These are phyloP conservation scores for Thera obeliscata DNA, from an alignment of 2,888 invertebrate genomes.

Conservation along the genomic window DNA sequence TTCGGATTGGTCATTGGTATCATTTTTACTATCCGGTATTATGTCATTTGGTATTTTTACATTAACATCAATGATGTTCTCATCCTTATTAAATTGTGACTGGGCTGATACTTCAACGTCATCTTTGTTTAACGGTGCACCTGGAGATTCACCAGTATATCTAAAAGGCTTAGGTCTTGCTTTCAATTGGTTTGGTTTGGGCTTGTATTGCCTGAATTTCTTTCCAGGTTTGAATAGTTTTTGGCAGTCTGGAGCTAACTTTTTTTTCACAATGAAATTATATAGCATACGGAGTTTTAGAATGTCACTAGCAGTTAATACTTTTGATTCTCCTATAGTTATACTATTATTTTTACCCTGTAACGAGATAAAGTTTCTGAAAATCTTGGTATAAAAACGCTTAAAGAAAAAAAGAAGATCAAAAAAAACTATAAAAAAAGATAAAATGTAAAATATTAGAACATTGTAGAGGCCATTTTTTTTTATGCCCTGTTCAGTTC, in stretches of 20 bases:
- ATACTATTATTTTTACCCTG: conserved; percentile 22
- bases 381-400: too few species aligned
- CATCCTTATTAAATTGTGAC: background rate
- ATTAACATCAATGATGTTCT: background rate
- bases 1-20: background rate
- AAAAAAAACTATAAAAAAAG: background rate
- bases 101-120: background rate
- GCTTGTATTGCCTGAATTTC: conserved; percentile 43
- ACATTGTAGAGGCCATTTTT: too few species aligned
- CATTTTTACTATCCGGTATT: conserved; percentile 18
- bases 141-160: conserved; percentile 46
- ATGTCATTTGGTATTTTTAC: conserved; percentile 14
- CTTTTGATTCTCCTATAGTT: conserved; percentile 38
- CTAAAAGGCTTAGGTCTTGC: conserved; percentile 52
- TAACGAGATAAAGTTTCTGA: background rate
- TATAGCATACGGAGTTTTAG: conserved; percentile 66
- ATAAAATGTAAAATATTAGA: too few species aligned
- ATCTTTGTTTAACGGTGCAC: background rate
- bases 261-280: conserved; percentile 53
- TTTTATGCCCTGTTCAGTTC: too few species aligned
- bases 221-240: conserved; percentile 56
- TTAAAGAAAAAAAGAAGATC: too few species aligned
- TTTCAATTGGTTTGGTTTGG: conserved; percentile 11
- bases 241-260: conserved; percentile 50
- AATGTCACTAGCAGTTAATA: conserved; percentile 54